phyloP scores from a whole-genome alignment of 1,140 invertebrate genomes.

The Arion vulgaris region DNA sequence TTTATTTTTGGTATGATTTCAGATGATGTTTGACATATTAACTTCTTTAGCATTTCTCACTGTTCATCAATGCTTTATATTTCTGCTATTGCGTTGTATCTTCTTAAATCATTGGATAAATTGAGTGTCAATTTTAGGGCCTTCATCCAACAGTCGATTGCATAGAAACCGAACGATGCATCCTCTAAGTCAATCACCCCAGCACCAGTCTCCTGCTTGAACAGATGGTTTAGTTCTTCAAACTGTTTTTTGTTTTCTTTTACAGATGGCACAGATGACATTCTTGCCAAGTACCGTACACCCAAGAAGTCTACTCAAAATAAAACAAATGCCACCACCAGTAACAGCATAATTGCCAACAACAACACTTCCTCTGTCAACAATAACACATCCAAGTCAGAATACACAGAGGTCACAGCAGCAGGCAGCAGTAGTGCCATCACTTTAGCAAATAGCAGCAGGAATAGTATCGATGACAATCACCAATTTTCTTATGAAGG shows the following conservation, averaged over 20 bases:
- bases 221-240: too few species aligned
- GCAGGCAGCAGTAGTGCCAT: not conserved
- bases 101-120: too few species aligned
- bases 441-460: not conserved
- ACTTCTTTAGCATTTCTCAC: too few species aligned
- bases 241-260: not conserved
- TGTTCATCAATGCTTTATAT: too few species aligned
- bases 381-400: slow-evolving; percentile 25
- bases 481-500: not conserved
- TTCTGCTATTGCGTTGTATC: too few species aligned
- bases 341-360: slow-evolving; percentile 10
- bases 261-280: slow-evolving; percentile 89
- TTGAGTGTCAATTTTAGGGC: too few species aligned
- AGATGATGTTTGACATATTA: too few species aligned
- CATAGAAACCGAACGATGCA: too few species aligned
- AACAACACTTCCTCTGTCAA: slow-evolving; percentile 27
- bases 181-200: too few species aligned
- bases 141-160: too few species aligned
- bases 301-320: slow-evolving; percentile 33
- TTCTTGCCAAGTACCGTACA: slow-evolving; percentile 92
- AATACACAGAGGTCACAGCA: slow-evolving; percentile 48
- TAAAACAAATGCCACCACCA: not conserved
- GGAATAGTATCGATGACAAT: slow-evolving; percentile 1
- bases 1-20: too few species aligned
- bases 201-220: too few species aligned